Evolutionary conservation across 2,113 vertebrate genomes (phyloP), one percentile per base, ranked within the genome.

Genomic region (Buteo buteo): DNA sequence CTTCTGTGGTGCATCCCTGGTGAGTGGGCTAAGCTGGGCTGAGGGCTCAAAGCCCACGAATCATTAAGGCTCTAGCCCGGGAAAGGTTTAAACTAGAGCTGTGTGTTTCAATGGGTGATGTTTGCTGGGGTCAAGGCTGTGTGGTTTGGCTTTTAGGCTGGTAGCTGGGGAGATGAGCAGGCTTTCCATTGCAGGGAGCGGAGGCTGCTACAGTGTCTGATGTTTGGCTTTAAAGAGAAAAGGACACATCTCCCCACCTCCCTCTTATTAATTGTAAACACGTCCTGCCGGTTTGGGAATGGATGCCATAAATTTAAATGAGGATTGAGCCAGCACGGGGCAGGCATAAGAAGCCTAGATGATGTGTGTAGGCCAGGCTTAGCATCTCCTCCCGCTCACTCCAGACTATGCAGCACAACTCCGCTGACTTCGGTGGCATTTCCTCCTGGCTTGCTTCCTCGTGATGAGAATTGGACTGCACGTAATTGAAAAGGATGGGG

Each of bases 401-500:
- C 38, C 93, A 67, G 77, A 36, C 88, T 25, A 0, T 15, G 69
- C 80, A 74, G 81, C 81, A 18, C 1, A 9, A 50, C 59, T 81
- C 76, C 0, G 0, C 86, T 91, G 93, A 11, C 94, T 94, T 38
- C 1, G 2, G 94, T 93, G 95, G 94, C 94, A 76, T 96, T 94
- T 96, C 69, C 84, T 95, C 89, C 96, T 96, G 94, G 94, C 96
- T 96, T 8, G 5, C 44, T 81, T 96, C 67, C 88, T 26, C n/a
- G 0, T 9, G 69, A 28, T 89, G 95, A 89, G 94, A 96, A 92
- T 91, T 93, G 91, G 91, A 32, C 88, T 72, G 92, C 65, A 38
- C 7, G 0, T 94, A 95, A 96, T 95, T 96, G 91, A 96, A 96
- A 93, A 94, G 94, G 80, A 88, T 78, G 93, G 67, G 72, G 88